Evolutionary conservation across 1,140 invertebrate species (phyloP).

Genomic region (Drosophila gunungcola): DNA sequence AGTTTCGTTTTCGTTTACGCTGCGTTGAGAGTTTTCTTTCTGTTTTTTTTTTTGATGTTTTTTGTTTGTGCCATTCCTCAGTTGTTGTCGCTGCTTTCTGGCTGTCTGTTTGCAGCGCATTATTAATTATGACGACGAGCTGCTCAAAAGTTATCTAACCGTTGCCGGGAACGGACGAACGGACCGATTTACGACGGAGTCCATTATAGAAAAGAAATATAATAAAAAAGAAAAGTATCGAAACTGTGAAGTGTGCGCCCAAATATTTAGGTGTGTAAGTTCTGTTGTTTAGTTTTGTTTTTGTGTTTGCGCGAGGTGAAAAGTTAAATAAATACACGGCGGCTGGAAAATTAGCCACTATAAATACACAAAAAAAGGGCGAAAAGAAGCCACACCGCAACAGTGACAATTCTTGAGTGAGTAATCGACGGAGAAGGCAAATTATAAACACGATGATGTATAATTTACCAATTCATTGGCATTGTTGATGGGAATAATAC

Average conservation of each 20-base stretch:
- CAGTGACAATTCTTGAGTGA: slow-evolving; percentile 48
- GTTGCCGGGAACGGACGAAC: slow-evolving; percentile 53
- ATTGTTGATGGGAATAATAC: slow-evolving; percentile 21
- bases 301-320: slow-evolving; percentile 10
- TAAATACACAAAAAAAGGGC: not conserved
- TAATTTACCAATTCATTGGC: slow-evolving; percentile 52
- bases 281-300: not conserved
- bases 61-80: slow-evolving; percentile 46
- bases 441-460: slow-evolving; percentile 54
- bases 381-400: not conserved
- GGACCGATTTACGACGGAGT: slow-evolving; percentile 4
- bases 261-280: not conserved
- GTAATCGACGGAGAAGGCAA: slow-evolving; percentile 39
- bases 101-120: slow-evolving; percentile 64
- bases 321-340: slow-evolving; percentile 35
- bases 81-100: slow-evolving; percentile 40
- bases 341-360: slow-evolving; percentile 14
- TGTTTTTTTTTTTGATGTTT: slow-evolving; percentile 27
- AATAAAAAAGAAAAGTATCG: not conserved
- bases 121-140: slow-evolving; percentile 77
- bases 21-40: slow-evolving; percentile 49
- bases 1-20: slow-evolving; percentile 54
- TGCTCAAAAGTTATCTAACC: slow-evolving; percentile 79
- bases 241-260: slow-evolving; percentile 11
- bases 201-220: not conserved